phyloP scores from a whole-genome alignment of 1,140 invertebrate species.

The Zaprionus taronus region DNA sequence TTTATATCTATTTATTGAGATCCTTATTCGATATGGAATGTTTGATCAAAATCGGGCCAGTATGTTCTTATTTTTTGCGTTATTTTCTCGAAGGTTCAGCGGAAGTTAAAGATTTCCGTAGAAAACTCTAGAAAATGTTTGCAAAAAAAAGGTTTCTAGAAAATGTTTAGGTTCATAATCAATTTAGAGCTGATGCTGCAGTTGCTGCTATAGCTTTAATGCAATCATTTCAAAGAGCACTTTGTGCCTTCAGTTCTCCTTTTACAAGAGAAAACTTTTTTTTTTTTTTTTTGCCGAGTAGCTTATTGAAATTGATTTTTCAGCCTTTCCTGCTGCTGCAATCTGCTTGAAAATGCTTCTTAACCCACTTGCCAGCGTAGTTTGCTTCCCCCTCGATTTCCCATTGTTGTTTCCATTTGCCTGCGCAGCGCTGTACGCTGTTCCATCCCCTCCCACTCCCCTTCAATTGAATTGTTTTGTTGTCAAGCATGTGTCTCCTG shows the following conservation, averaged over 20 bases:
- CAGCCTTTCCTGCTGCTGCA: neutral
- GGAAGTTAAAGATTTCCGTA: too few species aligned
- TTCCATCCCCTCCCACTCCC: neutral
- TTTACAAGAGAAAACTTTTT: neutral
- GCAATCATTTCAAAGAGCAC: neutral
- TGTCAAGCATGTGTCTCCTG: slow-evolving; percentile 45
- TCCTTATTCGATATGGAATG: too few species aligned
- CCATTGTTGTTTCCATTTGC: slow-evolving; percentile 42
- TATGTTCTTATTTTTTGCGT: too few species aligned
- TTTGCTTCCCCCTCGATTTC: neutral
- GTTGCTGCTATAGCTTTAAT: neutral
- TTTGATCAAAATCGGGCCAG: too few species aligned
- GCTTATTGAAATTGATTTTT: slow-evolving; percentile 17
- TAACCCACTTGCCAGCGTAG: slow-evolving; percentile 25
- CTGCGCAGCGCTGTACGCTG: slow-evolving; percentile 23
- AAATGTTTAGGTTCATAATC: neutral
- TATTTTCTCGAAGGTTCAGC: too few species aligned
- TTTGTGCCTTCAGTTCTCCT: neutral
- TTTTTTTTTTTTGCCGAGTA: neutral
- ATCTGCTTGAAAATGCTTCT: slow-evolving; percentile 14
- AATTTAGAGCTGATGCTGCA: neutral
- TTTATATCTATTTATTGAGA: too few species aligned
- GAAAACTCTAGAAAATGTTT: neutral
- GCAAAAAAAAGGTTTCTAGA: neutral
- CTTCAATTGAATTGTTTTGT: slow-evolving; percentile 44